These are phyloP conservation scores for Enteromius trimaculatus DNA, from an alignment of 2,797 vertebrate species.

Conservation along the genomic window DNA sequence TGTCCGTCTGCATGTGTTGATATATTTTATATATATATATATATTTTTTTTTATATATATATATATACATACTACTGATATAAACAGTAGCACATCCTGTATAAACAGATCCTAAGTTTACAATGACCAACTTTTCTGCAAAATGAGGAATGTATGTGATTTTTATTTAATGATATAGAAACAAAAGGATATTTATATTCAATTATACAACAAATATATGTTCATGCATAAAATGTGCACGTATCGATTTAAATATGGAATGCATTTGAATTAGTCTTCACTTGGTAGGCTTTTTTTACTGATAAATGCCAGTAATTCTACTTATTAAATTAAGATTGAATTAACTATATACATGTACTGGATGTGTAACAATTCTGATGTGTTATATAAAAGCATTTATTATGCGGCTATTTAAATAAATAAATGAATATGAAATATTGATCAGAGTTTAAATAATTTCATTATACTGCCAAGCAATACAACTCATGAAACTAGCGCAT, in stretches of 20 bases:
- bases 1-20: neutral
- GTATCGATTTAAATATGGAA: neutral
- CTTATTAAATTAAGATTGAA: neutral
- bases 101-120: neutral
- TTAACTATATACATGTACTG: neutral
- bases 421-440: neutral
- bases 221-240: neutral
- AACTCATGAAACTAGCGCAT: neutral
- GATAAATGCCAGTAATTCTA: neutral
- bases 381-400: neutral
- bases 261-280: neutral
- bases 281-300: neutral
- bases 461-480: neutral
- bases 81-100: no score
- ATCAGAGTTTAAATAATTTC: conserved; percentile 10
- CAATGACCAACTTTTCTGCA: neutral
- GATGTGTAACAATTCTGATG: neutral
- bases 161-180: neutral
- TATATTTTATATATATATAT: no score
- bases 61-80: neutral
- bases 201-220: neutral
- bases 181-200: neutral
- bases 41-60: no score
- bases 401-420: neutral
- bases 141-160: neutral